These are phyloP conservation scores for Reticulitermes speratus DNA, from an alignment of 1,140 invertebrate species.

Conservation along the genomic window DNA sequence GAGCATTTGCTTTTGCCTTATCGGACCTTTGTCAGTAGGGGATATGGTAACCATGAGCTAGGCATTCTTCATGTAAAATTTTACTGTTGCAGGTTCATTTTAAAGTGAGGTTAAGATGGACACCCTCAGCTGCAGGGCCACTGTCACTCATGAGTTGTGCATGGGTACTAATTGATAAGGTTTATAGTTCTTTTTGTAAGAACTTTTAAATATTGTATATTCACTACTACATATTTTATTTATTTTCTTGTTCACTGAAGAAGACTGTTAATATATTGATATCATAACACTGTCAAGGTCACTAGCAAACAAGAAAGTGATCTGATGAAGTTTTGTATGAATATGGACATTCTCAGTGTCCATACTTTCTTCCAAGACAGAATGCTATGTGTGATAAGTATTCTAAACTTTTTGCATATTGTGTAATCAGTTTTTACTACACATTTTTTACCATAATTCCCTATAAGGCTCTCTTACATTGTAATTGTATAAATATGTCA, in stretches of 20 bases:
- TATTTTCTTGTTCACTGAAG: background rate
- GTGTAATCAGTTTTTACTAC: background rate
- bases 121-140: background rate
- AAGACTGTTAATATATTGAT: background rate
- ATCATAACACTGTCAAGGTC: background rate
- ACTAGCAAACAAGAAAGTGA: background rate
- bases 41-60: too few relatives aligned
- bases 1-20: too few relatives aligned
- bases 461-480: background rate
- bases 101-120: background rate
- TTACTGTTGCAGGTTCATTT: too few relatives aligned
- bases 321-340: background rate
- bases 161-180: background rate
- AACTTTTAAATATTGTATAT: constrained; percentile 14
- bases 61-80: too few relatives aligned
- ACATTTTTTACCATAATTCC: background rate
- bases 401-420: background rate
- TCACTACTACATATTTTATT: background rate
- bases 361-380: constrained; percentile 1
- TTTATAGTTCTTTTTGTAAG: constrained; percentile 2
- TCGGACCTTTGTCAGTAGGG: too few relatives aligned
- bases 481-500: background rate
- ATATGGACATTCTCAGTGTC: background rate
- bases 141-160: background rate
- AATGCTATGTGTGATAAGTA: background rate